Evolutionary conservation across 2,113 vertebrate species (phyloP).

Genomic region (Scalopus aquaticus): DNA sequence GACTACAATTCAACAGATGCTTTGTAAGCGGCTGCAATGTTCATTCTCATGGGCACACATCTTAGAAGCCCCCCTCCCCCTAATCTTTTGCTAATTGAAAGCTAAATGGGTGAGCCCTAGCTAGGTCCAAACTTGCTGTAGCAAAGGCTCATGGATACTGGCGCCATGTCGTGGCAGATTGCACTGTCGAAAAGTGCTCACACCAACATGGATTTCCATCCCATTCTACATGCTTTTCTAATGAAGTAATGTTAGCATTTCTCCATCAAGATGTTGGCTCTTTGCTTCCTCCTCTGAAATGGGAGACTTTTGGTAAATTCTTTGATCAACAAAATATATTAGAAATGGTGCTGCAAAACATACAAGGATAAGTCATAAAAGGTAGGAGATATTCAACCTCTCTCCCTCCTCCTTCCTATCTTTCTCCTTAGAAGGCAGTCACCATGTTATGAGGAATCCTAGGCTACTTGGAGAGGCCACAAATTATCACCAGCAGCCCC

Average conservation of each 20-base stretch:
- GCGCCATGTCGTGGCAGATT: background rate
- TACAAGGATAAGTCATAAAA: background rate
- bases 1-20: constrained; percentile 47
- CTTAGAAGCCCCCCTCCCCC: background rate
- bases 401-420: background rate
- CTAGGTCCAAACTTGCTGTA: background rate
- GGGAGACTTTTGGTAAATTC: background rate
- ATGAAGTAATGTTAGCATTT: background rate
- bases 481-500: background rate
- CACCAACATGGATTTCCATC: background rate
- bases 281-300: background rate
- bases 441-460: background rate
- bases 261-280: background rate
- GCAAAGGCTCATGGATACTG: background rate
- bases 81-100: constrained; percentile 36
- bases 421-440: background rate
- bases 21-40: background rate
- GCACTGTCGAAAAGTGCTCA: background rate
- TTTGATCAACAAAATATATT: background rate
- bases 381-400: background rate
- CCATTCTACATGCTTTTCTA: background rate
- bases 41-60: background rate
- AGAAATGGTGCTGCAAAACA: background rate
- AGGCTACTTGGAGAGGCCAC: background rate
- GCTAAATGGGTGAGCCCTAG: background rate